Conservation (phyloP, 1,140 invertebrate genomes). For the Neodiprion virginianus region DNA sequence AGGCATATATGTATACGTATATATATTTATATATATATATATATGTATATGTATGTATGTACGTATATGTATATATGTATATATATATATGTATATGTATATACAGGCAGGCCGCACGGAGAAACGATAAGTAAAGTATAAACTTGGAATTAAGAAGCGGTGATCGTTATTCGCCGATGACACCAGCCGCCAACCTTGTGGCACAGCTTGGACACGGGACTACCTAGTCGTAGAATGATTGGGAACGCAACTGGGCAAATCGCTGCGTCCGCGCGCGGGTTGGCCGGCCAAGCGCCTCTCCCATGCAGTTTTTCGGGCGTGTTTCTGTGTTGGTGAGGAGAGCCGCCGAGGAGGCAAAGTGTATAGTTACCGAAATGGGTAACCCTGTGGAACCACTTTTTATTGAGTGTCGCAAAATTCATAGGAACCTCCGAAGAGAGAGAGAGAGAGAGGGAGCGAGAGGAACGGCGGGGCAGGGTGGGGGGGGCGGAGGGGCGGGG, state of each 20-base stretch:
- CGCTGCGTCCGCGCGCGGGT: constrained; percentile 63
- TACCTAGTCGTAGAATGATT: constrained; percentile 64
- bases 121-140: background rate
- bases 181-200: constrained; percentile 1
- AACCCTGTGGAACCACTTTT: constrained; percentile 64
- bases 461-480: constrained; percentile 11
- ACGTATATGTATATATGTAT: background rate
- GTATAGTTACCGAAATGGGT: constrained; percentile 64
- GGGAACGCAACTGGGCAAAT: constrained; percentile 64
- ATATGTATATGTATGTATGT: constrained; percentile 5
- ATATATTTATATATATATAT: background rate
- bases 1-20: background rate
- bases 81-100: background rate
- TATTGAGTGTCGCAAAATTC: constrained; percentile 64
- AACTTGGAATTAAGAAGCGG: constrained; percentile 8
- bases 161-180: constrained; percentile 2
- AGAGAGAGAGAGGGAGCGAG: constrained; percentile 31
- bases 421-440: constrained; percentile 54
- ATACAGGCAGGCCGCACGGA: background rate
- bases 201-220: constrained; percentile 50
- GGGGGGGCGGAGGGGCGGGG: constrained; percentile 19
- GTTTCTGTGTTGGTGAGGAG: constrained; percentile 14
- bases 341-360: constrained; percentile 48
- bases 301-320: constrained; percentile 61
- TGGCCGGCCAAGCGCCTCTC: constrained; percentile 59